phyloP scores from a whole-genome alignment of 2,888 invertebrate genomes.

The Torymus texanus region DNA sequence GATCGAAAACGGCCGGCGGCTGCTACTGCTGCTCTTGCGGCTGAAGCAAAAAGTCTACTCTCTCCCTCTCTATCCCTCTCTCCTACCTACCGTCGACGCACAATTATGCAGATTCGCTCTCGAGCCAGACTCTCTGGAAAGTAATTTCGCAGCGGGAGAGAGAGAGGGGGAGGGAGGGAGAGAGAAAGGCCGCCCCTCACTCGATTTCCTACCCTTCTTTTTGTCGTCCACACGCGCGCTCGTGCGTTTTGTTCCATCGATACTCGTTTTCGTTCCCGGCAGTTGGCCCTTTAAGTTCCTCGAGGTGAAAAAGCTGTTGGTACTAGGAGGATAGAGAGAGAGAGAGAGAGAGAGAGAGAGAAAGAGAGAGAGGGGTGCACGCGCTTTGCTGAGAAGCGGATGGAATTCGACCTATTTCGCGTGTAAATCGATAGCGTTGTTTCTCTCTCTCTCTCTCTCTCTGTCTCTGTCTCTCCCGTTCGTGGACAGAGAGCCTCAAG shows the following conservation, averaged over 20 bases:
- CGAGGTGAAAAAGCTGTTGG: constrained; percentile 11
- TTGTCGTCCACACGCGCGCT: neutral
- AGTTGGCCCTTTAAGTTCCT: neutral
- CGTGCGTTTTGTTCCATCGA: constrained; percentile 12
- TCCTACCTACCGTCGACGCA: constrained; percentile 31
- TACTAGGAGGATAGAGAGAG: too few species aligned
- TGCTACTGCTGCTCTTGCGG: neutral
- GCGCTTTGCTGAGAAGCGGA: neutral
- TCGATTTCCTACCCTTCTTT: constrained; percentile 17
- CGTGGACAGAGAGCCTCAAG: too few species aligned
- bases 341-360: too few species aligned
- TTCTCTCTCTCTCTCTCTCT: neutral
- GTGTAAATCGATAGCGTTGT: neutral
- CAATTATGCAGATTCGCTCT: constrained; percentile 56
- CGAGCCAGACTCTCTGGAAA: constrained; percentile 44
- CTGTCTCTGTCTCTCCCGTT: neutral
- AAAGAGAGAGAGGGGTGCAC: too few species aligned
- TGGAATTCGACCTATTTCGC: constrained; percentile 6
- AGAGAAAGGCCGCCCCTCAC: constrained; percentile 32
- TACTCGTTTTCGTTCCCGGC: constrained; percentile 25
- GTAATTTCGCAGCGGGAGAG: constrained; percentile 50
- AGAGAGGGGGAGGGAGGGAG: constrained; percentile 24
- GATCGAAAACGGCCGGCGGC: constrained; percentile 11
- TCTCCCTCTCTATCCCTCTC: neutral
- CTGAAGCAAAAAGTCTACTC: neutral